These are phyloP conservation scores for Campaea margaritaria DNA, from an alignment of 2,888 invertebrate species.

Conservation along the genomic window DNA sequence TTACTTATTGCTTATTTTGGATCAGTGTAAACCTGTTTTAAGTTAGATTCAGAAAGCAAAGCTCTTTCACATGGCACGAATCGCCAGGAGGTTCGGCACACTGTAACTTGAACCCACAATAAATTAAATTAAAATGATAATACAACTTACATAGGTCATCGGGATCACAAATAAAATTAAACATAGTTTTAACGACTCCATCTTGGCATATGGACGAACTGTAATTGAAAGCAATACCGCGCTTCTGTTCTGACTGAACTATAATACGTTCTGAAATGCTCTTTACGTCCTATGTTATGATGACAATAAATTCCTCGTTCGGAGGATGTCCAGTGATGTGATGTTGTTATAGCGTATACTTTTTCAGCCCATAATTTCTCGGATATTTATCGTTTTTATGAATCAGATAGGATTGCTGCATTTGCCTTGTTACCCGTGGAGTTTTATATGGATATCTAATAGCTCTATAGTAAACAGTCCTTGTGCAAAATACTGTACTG, in stretches of 20 bases:
- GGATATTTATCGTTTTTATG: too few relatives aligned
- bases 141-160: slow-evolving; percentile 38
- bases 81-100: too few relatives aligned
- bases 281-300: slow-evolving; percentile 39
- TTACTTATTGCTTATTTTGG: too few relatives aligned
- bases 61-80: too few relatives aligned
- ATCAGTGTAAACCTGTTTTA: too few relatives aligned
- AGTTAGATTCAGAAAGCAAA: too few relatives aligned
- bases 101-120: too few relatives aligned
- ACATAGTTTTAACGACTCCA: slow-evolving; percentile 23
- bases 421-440: too few relatives aligned
- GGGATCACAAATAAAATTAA: slow-evolving; percentile 34
- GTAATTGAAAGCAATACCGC: slow-evolving; percentile 13
- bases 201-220: slow-evolving; percentile 20
- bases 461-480: neutral
- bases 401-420: too few relatives aligned
- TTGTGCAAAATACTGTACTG: neutral
- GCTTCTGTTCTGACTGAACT: neutral
- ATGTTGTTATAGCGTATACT: slow-evolving; percentile 1
- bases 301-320: slow-evolving; percentile 42
- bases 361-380: too few relatives aligned
- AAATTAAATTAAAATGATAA: neutral
- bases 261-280: slow-evolving; percentile 12
- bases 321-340: slow-evolving; percentile 10
- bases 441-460: too few relatives aligned